Base-by-base conservation (phyloP, 2,888 invertebrate species). In the Ernsta delagoae region DNA sequence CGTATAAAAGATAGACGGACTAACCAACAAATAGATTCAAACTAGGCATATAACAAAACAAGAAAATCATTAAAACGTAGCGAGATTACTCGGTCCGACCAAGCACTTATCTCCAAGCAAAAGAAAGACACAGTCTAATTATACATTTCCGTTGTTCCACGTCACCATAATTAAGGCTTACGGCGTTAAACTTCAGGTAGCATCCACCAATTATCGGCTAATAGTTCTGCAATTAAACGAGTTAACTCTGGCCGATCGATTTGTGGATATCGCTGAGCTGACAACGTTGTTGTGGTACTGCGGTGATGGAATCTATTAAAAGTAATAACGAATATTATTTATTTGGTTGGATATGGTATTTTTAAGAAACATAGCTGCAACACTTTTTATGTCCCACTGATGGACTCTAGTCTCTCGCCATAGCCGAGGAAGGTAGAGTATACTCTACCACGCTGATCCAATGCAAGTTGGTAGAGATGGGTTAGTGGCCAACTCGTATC, bases 171-270 rank as follows among this genome's bases (percentile, higher is more conserved):
- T 56, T 31, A 56, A 34, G 56, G 34, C 56, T 56, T 34, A 54
- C 56, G 11, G 56, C 56, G 56, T 34, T 39, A 59, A 59, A 59
- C 59, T 59, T 39, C 59, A 56, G 56, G 56, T 56, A 56, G 56
- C 56, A 56, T 56, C 56, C 34, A 34, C 31, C 56, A 56, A 56
- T 56, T 56, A 56, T 54, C 54, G 24, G 54, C 31, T 54, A 54
- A 54, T 54, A 54, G 54, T 54, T 54, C 9, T 54, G 31, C 31
- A 54, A 54, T 24, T 53, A 53, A 53, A 53, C 53, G 53, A 45
- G 45, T 45, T 45, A 45, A 9, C 41, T 41, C 45, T 45, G 45
- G 5, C n/a, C 45, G 45, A 45, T 45, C 45, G 45, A 45, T 45
- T 65, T 5, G 41, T 48, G 57, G n/a, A n/a, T 45, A 45, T 45